Evolutionary conservation across 37 sponge, comb jelly and placozoan species (phyloP).

Genomic region (Petrosia ficiformis): DNA sequence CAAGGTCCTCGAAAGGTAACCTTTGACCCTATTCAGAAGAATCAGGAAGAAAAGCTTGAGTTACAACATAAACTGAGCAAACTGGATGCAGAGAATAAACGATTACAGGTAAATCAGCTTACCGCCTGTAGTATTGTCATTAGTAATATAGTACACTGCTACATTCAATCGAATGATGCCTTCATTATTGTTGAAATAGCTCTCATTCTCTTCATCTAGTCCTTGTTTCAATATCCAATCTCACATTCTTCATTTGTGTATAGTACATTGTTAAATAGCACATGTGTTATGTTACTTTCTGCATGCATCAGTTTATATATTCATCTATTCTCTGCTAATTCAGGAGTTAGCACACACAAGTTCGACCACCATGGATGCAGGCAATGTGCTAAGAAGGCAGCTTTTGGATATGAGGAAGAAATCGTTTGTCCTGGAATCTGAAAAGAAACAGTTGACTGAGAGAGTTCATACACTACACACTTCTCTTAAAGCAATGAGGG

Average conservation of each 20-base stretch:
- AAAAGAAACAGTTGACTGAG: conserved; percentile 26
- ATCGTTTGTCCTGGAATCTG: conserved; percentile 38
- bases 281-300: too few species aligned
- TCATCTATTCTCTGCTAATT: not conserved
- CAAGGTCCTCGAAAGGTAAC: not conserved
- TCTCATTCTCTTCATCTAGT: too few species aligned
- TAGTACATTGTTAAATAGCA: too few species aligned
- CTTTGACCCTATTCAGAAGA: too few species aligned
- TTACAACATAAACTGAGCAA: conserved; percentile 4
- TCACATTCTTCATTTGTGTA: too few species aligned
- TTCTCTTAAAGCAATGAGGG: conserved; percentile 20
- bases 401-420: conserved; percentile 27
- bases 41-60: not conserved
- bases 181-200: too few species aligned
- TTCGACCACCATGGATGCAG: not conserved
- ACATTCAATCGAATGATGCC: too few species aligned
- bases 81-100: conserved; percentile 40
- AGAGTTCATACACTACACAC: conserved; percentile 4
- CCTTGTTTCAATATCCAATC: too few species aligned
- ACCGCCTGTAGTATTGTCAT: too few species aligned
- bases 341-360: not conserved
- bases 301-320: too few species aligned
- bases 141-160: too few species aligned
- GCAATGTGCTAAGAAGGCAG: conserved; percentile 28
- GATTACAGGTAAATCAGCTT: conserved; percentile 14